Conservation (phyloP, 2,888 invertebrate species). For the Galerucella pusilla region DNA sequence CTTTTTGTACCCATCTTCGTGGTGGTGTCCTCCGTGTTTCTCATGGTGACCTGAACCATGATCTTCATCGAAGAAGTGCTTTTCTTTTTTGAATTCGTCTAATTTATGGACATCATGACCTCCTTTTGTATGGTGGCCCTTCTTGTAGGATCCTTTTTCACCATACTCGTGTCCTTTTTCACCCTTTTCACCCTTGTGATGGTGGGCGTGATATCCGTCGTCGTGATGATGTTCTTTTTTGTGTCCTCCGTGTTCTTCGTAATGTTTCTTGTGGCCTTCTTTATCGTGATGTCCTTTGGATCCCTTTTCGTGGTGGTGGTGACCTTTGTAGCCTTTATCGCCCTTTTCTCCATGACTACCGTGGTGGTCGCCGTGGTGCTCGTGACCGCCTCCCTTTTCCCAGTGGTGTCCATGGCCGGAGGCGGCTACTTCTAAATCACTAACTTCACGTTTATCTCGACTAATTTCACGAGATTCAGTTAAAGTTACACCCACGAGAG, state of each 20-base stretch:
- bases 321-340: slow-evolving; percentile 75
- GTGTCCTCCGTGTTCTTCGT: slow-evolving; percentile 73
- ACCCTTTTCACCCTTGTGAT: slow-evolving; percentile 76
- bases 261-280: slow-evolving; percentile 73
- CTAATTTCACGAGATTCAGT: slow-evolving; percentile 68
- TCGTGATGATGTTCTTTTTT: slow-evolving; percentile 73
- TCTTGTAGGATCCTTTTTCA: slow-evolving; percentile 81
- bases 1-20: slow-evolving; percentile 84
- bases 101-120: slow-evolving; percentile 87
- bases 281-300: slow-evolving; percentile 77
- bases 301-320: slow-evolving; percentile 73
- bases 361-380: slow-evolving; percentile 69
- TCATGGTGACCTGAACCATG: slow-evolving; percentile 85
- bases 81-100: slow-evolving; percentile 88
- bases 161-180: slow-evolving; percentile 74
- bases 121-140: slow-evolving; percentile 86
- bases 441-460: slow-evolving; percentile 64
- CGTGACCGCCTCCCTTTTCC: slow-evolving; percentile 69
- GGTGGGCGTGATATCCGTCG: slow-evolving; percentile 73
- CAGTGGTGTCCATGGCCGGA: slow-evolving; percentile 65
- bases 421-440: slow-evolving; percentile 69
- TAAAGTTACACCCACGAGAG: slow-evolving; percentile 64
- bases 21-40: slow-evolving; percentile 83
- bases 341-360: slow-evolving; percentile 71
- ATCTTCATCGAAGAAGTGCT: slow-evolving; percentile 87